A percentile compares a stretch with the other conserved stretches of the same genome.
phyloP scores from a whole-genome alignment of 2,888 invertebrate species.

The Apodemia hepburni region DNA sequence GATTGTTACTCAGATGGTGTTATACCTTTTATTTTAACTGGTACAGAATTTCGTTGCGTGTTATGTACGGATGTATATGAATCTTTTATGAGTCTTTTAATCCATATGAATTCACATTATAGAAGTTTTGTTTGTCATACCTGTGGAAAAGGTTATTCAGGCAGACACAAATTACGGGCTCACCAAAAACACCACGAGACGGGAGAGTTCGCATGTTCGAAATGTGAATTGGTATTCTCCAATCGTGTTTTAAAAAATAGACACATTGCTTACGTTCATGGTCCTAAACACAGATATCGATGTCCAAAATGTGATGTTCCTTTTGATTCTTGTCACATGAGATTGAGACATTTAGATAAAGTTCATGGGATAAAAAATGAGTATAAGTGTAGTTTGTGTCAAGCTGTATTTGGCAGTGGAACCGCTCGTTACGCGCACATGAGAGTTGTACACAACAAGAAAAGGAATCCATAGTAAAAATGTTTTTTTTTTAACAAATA shows the following conservation, averaged over 20 bases:
- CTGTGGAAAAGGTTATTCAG: constrained; percentile 69
- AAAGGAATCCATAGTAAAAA: constrained; percentile 15
- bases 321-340: constrained; percentile 48
- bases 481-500: not conserved
- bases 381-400: constrained; percentile 47
- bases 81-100: constrained; percentile 45
- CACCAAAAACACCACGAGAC: constrained; percentile 58
- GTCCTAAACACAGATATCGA: constrained; percentile 47
- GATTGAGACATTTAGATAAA: constrained; percentile 47
- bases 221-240: constrained; percentile 57
- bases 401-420: constrained; percentile 48
- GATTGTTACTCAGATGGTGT: constrained; percentile 47
- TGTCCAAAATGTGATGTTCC: constrained; percentile 51
- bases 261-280: constrained; percentile 44
- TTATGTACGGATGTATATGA: constrained; percentile 43
- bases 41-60: constrained; percentile 48
- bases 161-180: constrained; percentile 55
- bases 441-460: constrained; percentile 48
- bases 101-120: constrained; percentile 67
- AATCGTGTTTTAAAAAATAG: constrained; percentile 43
- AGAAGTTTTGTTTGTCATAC: constrained; percentile 60
- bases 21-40: constrained; percentile 50
- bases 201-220: constrained; percentile 56
- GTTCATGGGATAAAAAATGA: constrained; percentile 49
- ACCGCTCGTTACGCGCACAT: constrained; percentile 58